phyloP scores from a whole-genome alignment of 1,140 invertebrate species.

The Armadillidium nasatum region DNA sequence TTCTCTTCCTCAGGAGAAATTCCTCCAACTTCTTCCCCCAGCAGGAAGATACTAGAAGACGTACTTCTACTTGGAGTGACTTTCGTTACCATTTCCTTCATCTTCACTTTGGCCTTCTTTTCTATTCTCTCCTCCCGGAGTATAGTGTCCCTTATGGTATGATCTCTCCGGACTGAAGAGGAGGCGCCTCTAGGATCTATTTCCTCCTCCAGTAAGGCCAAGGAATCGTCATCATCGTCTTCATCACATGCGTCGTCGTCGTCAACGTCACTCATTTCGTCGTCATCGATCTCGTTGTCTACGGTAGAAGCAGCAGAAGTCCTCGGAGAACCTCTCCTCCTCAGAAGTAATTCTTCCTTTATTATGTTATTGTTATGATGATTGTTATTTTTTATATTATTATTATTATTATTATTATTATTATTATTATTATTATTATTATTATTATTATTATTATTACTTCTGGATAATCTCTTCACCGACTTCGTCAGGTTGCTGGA shows the following conservation, averaged over 20 bases:
- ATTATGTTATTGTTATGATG: background rate
- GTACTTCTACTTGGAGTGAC: background rate
- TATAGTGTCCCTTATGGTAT: background rate
- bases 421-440: background rate
- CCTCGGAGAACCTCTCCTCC: background rate
- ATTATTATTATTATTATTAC: constrained; percentile 1
- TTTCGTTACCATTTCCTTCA: background rate
- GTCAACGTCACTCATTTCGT: background rate
- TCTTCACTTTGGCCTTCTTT: background rate
- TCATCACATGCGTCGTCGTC: background rate
- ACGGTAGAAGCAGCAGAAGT: no score
- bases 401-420: background rate
- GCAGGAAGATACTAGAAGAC: background rate
- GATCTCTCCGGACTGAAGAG: background rate
- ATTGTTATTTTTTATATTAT: background rate
- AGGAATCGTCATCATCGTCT: background rate
- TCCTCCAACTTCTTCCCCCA: background rate
- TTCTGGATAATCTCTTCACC: background rate
- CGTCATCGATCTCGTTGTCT: background rate
- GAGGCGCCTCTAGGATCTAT: background rate
- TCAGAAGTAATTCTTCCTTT: background rate
- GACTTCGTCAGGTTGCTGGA: background rate
- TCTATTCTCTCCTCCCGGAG: background rate
- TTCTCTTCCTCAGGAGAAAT: background rate
- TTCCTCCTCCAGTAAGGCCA: background rate